These are phyloP conservation scores for Tretioscincus oriximinensis DNA, from an alignment of 2,113 vertebrate species.

Conservation along the genomic window DNA sequence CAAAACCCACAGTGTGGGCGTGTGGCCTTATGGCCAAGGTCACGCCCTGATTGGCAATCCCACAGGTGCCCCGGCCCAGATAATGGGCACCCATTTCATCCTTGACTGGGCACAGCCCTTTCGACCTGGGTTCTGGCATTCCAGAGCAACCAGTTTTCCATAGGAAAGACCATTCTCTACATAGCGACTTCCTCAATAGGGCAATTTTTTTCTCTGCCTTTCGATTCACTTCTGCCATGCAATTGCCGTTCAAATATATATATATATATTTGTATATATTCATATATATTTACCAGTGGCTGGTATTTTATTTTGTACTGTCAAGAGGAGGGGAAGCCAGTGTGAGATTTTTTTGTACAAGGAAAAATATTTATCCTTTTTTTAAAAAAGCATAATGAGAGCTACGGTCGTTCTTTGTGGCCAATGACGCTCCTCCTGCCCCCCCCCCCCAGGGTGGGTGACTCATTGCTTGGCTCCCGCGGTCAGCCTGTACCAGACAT, in stretches of 20 bases:
- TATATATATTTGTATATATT: neutral
- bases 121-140: too few relatives aligned
- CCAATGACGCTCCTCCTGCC: too few relatives aligned
- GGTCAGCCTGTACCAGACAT: neutral
- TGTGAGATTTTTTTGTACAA: neutral
- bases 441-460: too few relatives aligned
- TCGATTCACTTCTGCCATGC: neutral
- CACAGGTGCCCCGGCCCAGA: neutral
- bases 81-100: neutral
- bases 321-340: neutral
- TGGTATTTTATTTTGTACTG: neutral
- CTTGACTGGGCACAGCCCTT: neutral
- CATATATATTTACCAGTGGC: too few relatives aligned
- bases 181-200: neutral
- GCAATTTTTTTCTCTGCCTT: neutral
- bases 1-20: neutral
- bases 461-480: slow-evolving; percentile 4
- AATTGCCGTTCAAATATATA: neutral
- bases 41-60: neutral
- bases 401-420: too few relatives aligned
- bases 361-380: neutral
- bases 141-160: neutral
- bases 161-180: neutral
- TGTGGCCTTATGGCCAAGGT: neutral
- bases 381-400: too few relatives aligned